Base-by-base conservation (phyloP, 2,113 vertebrate species). In the Amblyornis subalaris region DNA sequence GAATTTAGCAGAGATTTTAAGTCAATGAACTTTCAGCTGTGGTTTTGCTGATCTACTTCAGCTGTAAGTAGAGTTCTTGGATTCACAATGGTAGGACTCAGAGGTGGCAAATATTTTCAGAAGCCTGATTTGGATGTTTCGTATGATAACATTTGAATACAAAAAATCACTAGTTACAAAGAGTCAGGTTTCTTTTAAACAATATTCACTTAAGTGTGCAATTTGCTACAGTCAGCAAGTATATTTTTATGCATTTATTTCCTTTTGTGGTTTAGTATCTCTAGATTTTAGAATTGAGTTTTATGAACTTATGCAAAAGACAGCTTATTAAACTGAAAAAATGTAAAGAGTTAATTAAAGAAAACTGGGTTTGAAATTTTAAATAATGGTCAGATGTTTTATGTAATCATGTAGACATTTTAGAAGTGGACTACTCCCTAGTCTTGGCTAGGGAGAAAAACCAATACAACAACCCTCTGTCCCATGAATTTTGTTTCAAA, bases 141-240 rank as follows among this genome's bases (percentile, higher is more conserved):
- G 54, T 75, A 67, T 35, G 61, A 74, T 70, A 44, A 80, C 29
- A 74, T 64, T 36, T 71, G 21, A 93, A 91, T 91, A 76, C 8
- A 76, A 17, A 85, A 48, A 35, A 79, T 19, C 10, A 33, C 21
- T 10, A 36, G 65, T 24, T 21, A 62, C 14, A 73, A 67, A 58
- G 24, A 64, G 26, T 48, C 11, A 44, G 3, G 31, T 73, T 61
- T 10, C 14, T 90, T 88, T 80, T 25, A 70, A 76, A 22, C 25
- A 7, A 9, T 60, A 69, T 57, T 21, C 13, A n/a, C 11, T 9
- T 50, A 13, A 83, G 19, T 72, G 36, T 47, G 28, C 26, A 75
- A 12, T 66, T 21, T 51, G 8, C 38, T 71, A 44, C 15, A 62
- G 35, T 58, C 29, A 58, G 8, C 35, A 45, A 50, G 38, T 77